Conservation (phyloP, 2,797 vertebrate species). For the Sebastes hubbsi region DNA sequence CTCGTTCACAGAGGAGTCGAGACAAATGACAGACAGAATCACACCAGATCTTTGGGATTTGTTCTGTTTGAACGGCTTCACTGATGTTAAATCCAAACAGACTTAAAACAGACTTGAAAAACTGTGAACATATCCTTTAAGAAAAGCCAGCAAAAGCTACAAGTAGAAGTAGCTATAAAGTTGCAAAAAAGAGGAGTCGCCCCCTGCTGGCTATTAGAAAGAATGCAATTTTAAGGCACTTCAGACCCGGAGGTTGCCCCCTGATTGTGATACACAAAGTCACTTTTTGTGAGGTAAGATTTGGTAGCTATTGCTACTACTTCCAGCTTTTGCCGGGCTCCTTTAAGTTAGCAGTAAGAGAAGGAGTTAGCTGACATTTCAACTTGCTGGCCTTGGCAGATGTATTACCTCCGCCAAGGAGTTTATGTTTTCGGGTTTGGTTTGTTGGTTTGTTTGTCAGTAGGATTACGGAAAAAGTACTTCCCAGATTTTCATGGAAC, state of each 20-base stretch:
- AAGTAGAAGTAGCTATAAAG: not conserved
- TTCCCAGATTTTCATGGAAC: too few relatives aligned
- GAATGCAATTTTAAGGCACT: too few relatives aligned
- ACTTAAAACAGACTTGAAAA: not conserved
- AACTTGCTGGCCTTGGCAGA: not conserved
- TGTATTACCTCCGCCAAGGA: too few relatives aligned
- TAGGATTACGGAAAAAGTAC: too few relatives aligned
- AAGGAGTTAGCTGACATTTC: not conserved
- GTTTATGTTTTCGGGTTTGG: too few relatives aligned
- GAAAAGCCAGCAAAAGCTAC: not conserved
- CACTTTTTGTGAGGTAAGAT: not conserved
- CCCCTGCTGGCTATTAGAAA: too few relatives aligned
- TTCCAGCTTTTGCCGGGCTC: not conserved
- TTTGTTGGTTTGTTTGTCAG: too few relatives aligned
- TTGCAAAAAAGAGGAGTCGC: too few relatives aligned
- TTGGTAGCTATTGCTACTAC: not conserved
- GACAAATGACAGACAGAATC: conserved; percentile 6
- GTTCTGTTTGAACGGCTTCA: not conserved
- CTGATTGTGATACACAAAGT: not conserved
- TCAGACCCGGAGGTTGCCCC: too few relatives aligned
- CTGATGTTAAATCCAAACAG: not conserved
- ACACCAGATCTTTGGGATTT: not conserved
- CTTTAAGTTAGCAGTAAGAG: not conserved
- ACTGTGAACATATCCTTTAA: not conserved
- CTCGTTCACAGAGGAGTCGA: conserved; percentile 8